phyloP scores from a whole-genome alignment of 2,113 vertebrate species.

The Psilopsiagon aurifrons region DNA sequence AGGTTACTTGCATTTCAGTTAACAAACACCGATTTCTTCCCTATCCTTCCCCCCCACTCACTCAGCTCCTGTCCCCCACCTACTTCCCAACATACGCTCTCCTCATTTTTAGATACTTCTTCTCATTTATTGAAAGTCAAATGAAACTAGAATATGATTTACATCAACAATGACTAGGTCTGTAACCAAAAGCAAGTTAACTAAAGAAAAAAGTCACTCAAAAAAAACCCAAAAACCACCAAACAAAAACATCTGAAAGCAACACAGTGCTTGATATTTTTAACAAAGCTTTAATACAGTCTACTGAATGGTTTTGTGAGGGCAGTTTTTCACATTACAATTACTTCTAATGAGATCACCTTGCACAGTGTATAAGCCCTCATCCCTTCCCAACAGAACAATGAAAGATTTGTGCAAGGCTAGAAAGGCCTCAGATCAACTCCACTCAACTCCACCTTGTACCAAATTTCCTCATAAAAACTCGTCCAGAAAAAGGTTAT shows the following conservation, averaged over 20 bases:
- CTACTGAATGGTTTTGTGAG: background rate
- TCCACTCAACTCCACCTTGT: background rate
- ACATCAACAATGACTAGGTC: background rate
- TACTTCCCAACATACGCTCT: background rate
- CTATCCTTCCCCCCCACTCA: background rate
- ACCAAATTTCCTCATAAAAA: background rate
- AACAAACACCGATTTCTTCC: background rate
- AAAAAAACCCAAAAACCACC: background rate
- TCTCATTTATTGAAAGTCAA: background rate
- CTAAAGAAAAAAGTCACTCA: background rate
- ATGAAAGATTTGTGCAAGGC: conserved; percentile 20
- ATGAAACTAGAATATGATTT: conserved; percentile 23
- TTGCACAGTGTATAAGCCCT: background rate
- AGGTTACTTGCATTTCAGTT: conserved; percentile 77
- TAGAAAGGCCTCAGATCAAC: conserved; percentile 3
- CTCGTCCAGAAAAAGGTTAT: background rate
- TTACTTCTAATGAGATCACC: conserved; percentile 57
- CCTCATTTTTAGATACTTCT: background rate
- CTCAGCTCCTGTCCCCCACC: background rate
- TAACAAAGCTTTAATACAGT: conserved; percentile 48
- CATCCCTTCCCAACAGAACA: background rate
- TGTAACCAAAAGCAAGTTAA: conserved; percentile 7
- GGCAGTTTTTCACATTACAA: conserved; percentile 46
- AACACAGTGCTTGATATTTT: conserved; percentile 22
- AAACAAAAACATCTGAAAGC: background rate